Evolutionary conservation across 1,140 invertebrate genomes (phyloP).

Genomic region (Homarus americanus): DNA sequence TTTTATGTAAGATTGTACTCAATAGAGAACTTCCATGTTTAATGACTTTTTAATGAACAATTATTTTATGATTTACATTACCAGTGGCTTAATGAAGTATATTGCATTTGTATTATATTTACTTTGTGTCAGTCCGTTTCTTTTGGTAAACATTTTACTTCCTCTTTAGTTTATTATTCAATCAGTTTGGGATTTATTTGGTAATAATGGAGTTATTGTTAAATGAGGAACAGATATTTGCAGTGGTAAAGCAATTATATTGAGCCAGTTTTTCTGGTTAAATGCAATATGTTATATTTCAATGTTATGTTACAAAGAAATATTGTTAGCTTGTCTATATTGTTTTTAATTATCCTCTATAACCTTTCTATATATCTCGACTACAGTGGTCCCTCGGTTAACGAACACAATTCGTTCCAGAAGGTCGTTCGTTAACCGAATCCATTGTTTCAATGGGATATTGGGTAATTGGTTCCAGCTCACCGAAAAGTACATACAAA

Average conservation of each 20-base stretch:
- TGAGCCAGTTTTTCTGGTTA: not conserved
- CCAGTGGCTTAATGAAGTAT: conserved; percentile 7
- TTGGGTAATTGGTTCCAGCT: too few relatives aligned
- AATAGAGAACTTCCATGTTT: conserved; percentile 35
- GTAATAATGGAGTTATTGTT: not conserved
- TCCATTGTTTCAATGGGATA: too few relatives aligned
- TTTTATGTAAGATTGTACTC: conserved; percentile 60
- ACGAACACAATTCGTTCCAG: too few relatives aligned
- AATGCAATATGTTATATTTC: conserved; percentile 56
- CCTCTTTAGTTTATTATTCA: not conserved
- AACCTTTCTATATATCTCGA: too few relatives aligned
- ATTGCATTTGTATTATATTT: conserved; percentile 16
- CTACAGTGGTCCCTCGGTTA: too few relatives aligned
- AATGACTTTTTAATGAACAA: conserved; percentile 54
- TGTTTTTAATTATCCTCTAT: conserved; percentile 25
- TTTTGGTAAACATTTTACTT: conserved; percentile 17
- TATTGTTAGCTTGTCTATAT: conserved; percentile 27
- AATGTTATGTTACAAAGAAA: conserved; percentile 60
- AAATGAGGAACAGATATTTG: not conserved
- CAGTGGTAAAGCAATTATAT: not conserved
- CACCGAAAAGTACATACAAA: too few relatives aligned
- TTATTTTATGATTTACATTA: conserved; percentile 50
- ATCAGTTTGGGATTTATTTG: not conserved
- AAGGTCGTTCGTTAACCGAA: too few relatives aligned
- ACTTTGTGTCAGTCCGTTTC: not conserved